Evolutionary conservation across 53 echinoderm and acorn worm species (phyloP), one percentile per base, ranked within the genome.

Genomic region (Echinometra lucunter): DNA sequence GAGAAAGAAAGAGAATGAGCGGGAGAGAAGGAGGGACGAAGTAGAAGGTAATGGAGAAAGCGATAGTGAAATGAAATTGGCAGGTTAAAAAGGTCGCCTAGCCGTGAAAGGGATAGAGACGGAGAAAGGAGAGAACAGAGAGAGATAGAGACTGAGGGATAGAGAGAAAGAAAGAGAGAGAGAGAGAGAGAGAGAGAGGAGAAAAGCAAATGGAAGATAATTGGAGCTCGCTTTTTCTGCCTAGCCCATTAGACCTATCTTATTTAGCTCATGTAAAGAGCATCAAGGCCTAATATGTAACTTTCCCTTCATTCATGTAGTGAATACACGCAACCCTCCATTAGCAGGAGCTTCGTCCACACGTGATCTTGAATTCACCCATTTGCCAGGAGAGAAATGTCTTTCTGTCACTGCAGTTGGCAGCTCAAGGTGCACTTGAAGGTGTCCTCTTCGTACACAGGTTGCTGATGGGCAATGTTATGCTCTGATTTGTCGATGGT

Each of bases 201-300:
- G 83, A 8, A 82, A 47, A 82, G 47, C 44, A 47, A 82, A 25
- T 44, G n/a, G 88, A 56, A 4, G 53, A 88, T 88, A 55, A 75
- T 75, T 37, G 38, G 56, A 12, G 18, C 40, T 75, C 40, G 75
- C 75, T 75, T 40, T 75, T 19, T 17, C 75, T 38, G 37, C 75
- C 75, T 21, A 38, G 19, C 40, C 75, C 38, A 75, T 75, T 40
- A 75, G 37, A 75, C 18, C 4, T 16, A 19, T 38, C 21, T 75
- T 75, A 75, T 75, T 38, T 40, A 75, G 38, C 75, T 40, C 21
- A 75, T 37, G 75, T 75, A 13, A 40, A 40, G 75, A 40, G 28
- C 40, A 75, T 75, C 75, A 75, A 75, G 19, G 75, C n/a, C 75
- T 75, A 75, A 17, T 30, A n/a, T 75, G 42, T 75, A 40, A 75